Evolutionary conservation across 2,113 vertebrate species (phyloP), one percentile per base, ranked within the genome.

Genomic region (Cercopithecus mona): DNA sequence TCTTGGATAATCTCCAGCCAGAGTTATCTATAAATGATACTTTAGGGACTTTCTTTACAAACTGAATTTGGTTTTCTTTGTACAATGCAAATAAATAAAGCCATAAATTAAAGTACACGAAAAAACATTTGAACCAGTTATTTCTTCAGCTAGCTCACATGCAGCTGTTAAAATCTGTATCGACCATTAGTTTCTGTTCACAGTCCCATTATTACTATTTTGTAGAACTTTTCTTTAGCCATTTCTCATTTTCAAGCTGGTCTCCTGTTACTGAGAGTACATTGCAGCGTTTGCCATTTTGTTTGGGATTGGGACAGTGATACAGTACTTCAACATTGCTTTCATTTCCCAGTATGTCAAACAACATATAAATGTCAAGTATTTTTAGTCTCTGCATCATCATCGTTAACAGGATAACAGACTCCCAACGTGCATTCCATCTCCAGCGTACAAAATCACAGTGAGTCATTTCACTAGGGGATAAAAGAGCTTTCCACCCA

Each of bases 311-410:
- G 32, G 43, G 52, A 45, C 10, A 68, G n/a, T 61, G 48, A 78
- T 5, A 14, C 18, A 73, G 52, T 27, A 72, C 35, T 80, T 92
- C 38, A 78, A 3, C 12, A 35, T 5, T 72, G 32, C 72, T 92
- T 97, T 97, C 17, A 23, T 32, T 50, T 88, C 38, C 22, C 43
- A 52, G 25, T n/a, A 85, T 90, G 92, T 94, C 96, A 95, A 80
- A 72, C 40, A 73, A 52, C 8, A 5, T 68, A 90, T 32, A 96
- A 97, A 96, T 93, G 96, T 97, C 95, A 90, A 96, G 90, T 98
- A 95, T 96, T 97, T 98, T 96, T 94, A 96, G 95, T 61, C 59
- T 87, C 76, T 82, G 81, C 92, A 94, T 96, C 97, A 96, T 81
- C 3, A 0, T 22, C 22, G 27, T 68, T 84, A 50, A 32, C 64